Evolutionary conservation across 2,888 invertebrate genomes (phyloP), one percentile per base, ranked within the genome.

Genomic region (Netelia melanura): DNA sequence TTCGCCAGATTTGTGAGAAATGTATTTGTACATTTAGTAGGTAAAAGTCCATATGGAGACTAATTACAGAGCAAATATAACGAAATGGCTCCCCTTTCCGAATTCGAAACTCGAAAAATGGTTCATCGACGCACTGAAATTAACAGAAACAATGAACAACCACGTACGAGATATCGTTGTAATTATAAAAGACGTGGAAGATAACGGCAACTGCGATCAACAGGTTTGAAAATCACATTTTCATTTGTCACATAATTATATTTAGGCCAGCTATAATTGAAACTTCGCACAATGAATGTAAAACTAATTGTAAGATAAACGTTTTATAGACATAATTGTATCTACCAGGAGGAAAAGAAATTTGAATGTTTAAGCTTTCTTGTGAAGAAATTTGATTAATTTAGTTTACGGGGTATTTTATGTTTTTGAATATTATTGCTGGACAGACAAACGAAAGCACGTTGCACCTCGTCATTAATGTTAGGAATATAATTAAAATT

Each of bases 61-160:
- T 83, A 92, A 92, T 91, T 92, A 92, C 86, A 91, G 92, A 83
- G 88, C 89, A 23, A 93, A 92, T 71, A 89, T 92, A 79, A 83
- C 89, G 61, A 93, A 93, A 87, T 93, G 93, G 93, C 78, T 93
- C 65, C 91, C 92, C 8, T 71, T 79, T 62, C 85, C 86, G 67
- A 86, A 88, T 11, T 72, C 83, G 8, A 52, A 52, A n/a, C 88
- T 92, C 23, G 90, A 91, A 84, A 89, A 90, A 89, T 93, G 89
- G 90, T 91, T 91, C 64, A 43, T 65, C 43, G 88, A 91, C 17
- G 89, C 89, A 64, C 84, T 88, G 23, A 64, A 81, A 54, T 84
- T 93, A 30, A 86, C 84, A 68, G 87, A 89, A 68, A 88, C 86
- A 75, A 91, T 90, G 87, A 83, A 85, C 67, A 86, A 84, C n/a